Evolutionary conservation across 2,888 invertebrate species (phyloP).

Genomic region (Rotaria macrura): DNA sequence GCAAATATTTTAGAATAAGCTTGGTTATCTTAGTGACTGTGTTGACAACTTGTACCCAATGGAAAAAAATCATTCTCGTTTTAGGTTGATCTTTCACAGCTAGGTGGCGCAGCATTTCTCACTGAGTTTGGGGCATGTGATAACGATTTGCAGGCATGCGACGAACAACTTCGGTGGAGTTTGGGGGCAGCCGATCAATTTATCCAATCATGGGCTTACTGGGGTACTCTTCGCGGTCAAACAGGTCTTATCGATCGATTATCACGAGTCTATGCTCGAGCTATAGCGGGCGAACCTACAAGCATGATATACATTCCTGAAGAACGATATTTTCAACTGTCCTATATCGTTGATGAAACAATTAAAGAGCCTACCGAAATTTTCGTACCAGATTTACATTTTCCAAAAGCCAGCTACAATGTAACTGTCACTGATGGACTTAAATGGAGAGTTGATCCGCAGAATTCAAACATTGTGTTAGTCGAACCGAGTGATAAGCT

Average conservation of each 20-base stretch:
- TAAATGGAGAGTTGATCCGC: neutral
- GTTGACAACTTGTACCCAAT: too few relatives aligned
- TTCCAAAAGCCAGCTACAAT: neutral
- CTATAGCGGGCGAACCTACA: slow-evolving; percentile 37
- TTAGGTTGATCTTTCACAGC: slow-evolving; percentile 34
- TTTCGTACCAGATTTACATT: neutral
- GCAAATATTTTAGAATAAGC: too few relatives aligned
- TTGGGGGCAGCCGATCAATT: slow-evolving; percentile 37
- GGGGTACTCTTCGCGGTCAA: slow-evolving; percentile 40
- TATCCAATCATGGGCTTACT: slow-evolving; percentile 41
- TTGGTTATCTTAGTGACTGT: too few relatives aligned
- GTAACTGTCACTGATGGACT: neutral
- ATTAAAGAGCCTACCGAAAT: neutral
- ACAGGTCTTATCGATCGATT: slow-evolving; percentile 34
- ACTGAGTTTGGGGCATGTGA: slow-evolving; percentile 42
- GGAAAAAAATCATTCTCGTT: too few relatives aligned
- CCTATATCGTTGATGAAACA: neutral
- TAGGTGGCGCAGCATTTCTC: slow-evolving; percentile 37
- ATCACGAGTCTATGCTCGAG: slow-evolving; percentile 37
- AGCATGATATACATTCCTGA: slow-evolving; percentile 34
- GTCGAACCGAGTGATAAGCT: neutral
- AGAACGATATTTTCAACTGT: neutral
- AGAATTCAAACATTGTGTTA: neutral
- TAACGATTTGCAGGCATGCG: neutral
- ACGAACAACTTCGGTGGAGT: slow-evolving; percentile 37